phyloP scores from a whole-genome alignment of 1,140 invertebrate species.

The Bombus balteatus region DNA sequence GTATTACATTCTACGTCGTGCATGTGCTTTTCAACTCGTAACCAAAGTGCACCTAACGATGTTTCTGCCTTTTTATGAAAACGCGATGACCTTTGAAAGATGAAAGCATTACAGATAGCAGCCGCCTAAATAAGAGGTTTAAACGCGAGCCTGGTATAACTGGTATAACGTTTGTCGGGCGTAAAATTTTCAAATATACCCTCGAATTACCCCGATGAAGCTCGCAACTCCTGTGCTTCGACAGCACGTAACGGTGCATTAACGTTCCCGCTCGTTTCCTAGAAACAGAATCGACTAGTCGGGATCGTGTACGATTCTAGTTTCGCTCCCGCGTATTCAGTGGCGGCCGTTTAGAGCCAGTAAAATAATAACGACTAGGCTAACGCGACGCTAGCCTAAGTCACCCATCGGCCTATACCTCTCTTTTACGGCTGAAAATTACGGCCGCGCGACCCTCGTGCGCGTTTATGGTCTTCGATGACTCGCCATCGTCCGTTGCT shows the following conservation, averaged over 20 bases:
- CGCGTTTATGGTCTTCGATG: slow-evolving; percentile 71
- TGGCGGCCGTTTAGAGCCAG: slow-evolving; percentile 70
- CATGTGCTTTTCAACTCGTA: slow-evolving; percentile 8
- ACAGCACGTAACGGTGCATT: neutral
- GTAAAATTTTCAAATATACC: neutral
- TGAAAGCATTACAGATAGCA: neutral
- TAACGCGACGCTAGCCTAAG: slow-evolving; percentile 59
- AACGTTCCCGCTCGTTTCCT: slow-evolving; percentile 20
- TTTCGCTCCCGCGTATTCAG: slow-evolving; percentile 56
- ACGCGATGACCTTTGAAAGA: neutral
- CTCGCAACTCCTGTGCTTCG: neutral
- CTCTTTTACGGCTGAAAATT: slow-evolving; percentile 75
- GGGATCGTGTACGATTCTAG: slow-evolving; percentile 17
- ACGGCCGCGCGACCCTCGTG: slow-evolving; percentile 60
- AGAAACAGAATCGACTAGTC: slow-evolving; percentile 6
- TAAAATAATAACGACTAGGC: slow-evolving; percentile 76
- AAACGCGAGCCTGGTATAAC: neutral
- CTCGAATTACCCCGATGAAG: neutral
- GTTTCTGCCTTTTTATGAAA: neutral
- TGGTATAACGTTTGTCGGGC: neutral
- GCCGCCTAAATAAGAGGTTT: neutral
- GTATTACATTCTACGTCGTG: slow-evolving; percentile 34
- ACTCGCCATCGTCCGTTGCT: slow-evolving; percentile 57
- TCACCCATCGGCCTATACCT: slow-evolving; percentile 50
- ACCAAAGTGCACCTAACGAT: neutral